Evolutionary conservation across 2,113 vertebrate species (phyloP).

Genomic region (Seriola quinqueradiata): DNA sequence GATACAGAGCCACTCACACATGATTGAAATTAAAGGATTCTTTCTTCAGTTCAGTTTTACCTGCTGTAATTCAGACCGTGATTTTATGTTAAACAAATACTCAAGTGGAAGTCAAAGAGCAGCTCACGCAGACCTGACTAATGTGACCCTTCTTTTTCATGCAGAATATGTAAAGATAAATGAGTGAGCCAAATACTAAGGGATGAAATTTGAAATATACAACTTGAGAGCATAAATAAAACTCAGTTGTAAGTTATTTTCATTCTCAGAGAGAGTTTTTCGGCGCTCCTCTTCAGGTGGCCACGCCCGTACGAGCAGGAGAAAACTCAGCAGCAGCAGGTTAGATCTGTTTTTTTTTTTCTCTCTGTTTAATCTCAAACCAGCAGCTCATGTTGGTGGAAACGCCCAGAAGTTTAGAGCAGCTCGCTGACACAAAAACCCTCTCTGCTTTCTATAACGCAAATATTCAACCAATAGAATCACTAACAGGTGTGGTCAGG

Average conservation of each 20-base stretch:
- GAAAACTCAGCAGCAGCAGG: background rate
- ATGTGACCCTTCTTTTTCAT: background rate
- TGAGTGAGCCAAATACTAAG: no score
- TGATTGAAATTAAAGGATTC: background rate
- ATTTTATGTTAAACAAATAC: background rate
- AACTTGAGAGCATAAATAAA: background rate
- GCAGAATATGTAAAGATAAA: background rate
- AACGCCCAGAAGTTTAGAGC: background rate
- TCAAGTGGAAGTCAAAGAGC: background rate
- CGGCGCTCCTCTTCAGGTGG: background rate
- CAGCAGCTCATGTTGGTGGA: background rate
- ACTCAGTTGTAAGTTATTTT: background rate
- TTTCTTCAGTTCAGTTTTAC: background rate
- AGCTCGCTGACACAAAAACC: background rate
- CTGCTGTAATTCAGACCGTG: background rate
- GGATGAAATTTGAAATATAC: background rate
- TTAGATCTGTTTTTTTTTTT: background rate
- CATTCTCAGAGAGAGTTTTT: background rate
- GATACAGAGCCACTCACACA: background rate
- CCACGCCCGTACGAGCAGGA: background rate
- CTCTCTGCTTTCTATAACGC: background rate
- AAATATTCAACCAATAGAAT: background rate
- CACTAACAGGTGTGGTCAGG: conserved; percentile 14
- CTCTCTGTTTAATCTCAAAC: background rate
- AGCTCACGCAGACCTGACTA: background rate